Percentiles rank a stretch among this genome's conserved stretches.
phyloP scores from a whole-genome alignment of 2,888 invertebrate genomes.

The Spialia ferax region DNA sequence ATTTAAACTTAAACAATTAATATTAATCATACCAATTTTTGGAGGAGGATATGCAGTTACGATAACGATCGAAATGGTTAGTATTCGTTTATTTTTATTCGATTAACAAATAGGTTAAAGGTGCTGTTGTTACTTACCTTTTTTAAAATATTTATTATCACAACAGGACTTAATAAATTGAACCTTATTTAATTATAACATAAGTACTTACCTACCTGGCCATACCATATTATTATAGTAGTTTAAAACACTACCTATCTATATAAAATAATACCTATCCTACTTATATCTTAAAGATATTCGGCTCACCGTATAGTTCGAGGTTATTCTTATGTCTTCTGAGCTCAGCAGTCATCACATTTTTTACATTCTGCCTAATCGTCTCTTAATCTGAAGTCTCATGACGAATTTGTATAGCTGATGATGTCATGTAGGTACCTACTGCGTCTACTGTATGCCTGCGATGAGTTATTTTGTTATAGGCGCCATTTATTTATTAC shows the following conservation, averaged over 20 bases:
- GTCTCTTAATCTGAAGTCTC: not conserved
- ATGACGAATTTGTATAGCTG: not conserved
- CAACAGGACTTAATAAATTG: no score
- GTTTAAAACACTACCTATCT: no score
- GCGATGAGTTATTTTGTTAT: no score
- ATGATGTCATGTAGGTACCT: conserved; percentile 2
- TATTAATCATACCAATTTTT: not conserved
- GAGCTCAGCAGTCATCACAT: not conserved
- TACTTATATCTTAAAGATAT: no score
- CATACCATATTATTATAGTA: no score
- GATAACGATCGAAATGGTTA: not conserved
- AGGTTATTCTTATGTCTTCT: not conserved
- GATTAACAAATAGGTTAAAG: not conserved
- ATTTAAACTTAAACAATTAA: not conserved
- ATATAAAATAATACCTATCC: no score
- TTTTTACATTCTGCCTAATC: not conserved
- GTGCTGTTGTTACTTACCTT: no score
- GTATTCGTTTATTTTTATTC: not conserved
- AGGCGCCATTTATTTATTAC: no score
- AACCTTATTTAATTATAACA: no score
- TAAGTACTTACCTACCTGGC: no score
- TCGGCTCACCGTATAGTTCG: not conserved
- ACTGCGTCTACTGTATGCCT: no score
- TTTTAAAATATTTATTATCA: no score
- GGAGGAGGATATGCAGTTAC: not conserved